Conservation (phyloP, 2,888 invertebrate genomes). For the Eugnorisma glareosa region DNA sequence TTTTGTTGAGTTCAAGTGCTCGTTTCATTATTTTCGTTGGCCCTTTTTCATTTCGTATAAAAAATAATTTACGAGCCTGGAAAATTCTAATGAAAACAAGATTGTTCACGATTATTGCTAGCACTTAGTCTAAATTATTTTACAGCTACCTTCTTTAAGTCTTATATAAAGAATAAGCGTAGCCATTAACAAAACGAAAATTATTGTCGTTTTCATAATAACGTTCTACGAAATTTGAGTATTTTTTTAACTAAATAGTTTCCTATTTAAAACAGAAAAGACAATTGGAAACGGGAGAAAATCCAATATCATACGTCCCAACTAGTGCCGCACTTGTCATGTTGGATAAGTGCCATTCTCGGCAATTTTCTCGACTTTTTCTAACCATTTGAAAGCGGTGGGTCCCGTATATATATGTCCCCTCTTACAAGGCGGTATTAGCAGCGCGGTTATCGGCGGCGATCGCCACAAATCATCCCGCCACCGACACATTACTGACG, state of each 20-base stretch:
- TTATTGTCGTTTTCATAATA: not conserved
- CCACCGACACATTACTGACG: constrained; percentile 74
- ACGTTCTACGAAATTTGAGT: not conserved
- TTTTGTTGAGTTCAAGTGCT: constrained; percentile 13
- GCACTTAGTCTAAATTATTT: not conserved
- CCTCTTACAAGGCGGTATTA: constrained; percentile 73
- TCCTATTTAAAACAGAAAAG: not conserved
- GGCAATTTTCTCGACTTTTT: constrained; percentile 26
- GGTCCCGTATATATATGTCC: constrained; percentile 44
- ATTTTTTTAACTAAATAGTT: not conserved
- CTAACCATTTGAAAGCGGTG: constrained; percentile 27
- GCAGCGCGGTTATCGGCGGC: constrained; percentile 69
- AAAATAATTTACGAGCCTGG: constrained; percentile 1
- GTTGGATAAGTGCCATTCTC: not conserved
- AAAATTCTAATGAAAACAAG: not conserved
- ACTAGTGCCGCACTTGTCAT: not conserved
- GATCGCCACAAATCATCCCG: constrained; percentile 79
- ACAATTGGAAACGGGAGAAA: not conserved
- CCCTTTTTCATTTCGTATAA: not conserved
- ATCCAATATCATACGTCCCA: not conserved
- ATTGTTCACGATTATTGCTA: not conserved
- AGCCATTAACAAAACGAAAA: not conserved
- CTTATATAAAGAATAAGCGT: not conserved
- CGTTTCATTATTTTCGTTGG: constrained; percentile 11
- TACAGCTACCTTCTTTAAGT: not conserved